phyloP scores from a whole-genome alignment of 2,888 invertebrate species.

The Plagiodera versicolora region DNA sequence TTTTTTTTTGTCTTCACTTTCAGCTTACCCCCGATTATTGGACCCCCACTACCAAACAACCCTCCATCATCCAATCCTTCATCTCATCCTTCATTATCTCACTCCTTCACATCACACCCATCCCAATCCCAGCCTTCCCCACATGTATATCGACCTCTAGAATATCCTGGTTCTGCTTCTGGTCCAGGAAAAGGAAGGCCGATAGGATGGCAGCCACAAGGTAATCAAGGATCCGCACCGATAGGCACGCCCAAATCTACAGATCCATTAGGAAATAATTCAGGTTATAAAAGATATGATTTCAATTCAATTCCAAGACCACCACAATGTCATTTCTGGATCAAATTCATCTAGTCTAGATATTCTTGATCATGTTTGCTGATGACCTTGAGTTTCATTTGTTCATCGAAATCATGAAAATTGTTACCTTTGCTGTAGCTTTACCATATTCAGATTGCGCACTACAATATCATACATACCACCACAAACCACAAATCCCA shows the following conservation, averaged over 20 bases:
- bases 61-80: conserved; percentile 22
- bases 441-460: too few relatives aligned
- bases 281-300: neutral
- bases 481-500: too few relatives aligned
- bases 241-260: conserved; percentile 23
- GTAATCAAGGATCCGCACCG: conserved; percentile 11
- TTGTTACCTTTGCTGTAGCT: too few relatives aligned
- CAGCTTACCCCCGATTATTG: conserved; percentile 16
- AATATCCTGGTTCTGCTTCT: conserved; percentile 4
- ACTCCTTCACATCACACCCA: conserved; percentile 11
- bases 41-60: conserved; percentile 13
- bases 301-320: too few relatives aligned
- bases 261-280: conserved; percentile 8
- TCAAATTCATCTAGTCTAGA: too few relatives aligned
- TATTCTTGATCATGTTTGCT: too few relatives aligned
- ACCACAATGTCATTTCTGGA: too few relatives aligned
- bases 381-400: too few relatives aligned
- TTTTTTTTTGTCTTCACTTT: too few relatives aligned
- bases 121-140: conserved; percentile 14
- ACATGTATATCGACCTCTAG: conserved; percentile 21
- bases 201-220: conserved; percentile 14
- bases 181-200: conserved; percentile 11
- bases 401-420: too few relatives aligned
- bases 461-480: too few relatives aligned
- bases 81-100: conserved; percentile 15